These are phyloP conservation scores for Pseudomugil gertrudae DNA, from an alignment of 2,797 vertebrate species.

Conservation along the genomic window DNA sequence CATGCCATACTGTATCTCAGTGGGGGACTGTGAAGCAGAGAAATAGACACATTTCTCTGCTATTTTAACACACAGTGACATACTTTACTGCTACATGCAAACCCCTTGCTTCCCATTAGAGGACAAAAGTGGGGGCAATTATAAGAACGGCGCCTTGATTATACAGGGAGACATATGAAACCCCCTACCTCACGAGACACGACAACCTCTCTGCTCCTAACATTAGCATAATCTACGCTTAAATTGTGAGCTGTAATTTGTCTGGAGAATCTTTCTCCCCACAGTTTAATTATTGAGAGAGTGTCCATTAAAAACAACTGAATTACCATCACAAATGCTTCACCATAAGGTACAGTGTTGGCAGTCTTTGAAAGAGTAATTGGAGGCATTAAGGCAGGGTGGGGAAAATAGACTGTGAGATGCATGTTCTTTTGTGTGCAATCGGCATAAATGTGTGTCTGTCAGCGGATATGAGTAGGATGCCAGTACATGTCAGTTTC, in stretches of 20 bases:
- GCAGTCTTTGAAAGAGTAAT: conserved; percentile 78
- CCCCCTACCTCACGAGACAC: conserved; percentile 50
- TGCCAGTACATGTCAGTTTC: conserved; percentile 37
- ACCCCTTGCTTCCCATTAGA: conserved; percentile 54
- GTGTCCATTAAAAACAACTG: conserved; percentile 80
- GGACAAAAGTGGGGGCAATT: conserved; percentile 66
- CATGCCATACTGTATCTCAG: conserved; percentile 18
- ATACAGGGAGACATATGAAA: conserved; percentile 53
- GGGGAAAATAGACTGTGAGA: conserved; percentile 42
- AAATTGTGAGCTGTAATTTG: conserved; percentile 76
- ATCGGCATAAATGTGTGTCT: conserved; percentile 19
- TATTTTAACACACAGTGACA: conserved; percentile 53
- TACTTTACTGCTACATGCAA: conserved; percentile 31
- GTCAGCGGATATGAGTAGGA: conserved; percentile 24
- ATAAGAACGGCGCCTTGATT: conserved; percentile 58
- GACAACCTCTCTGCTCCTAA: conserved; percentile 57
- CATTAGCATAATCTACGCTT: conserved; percentile 79
- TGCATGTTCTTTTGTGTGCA: conserved; percentile 51
- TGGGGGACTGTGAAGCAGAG: conserved; percentile 6
- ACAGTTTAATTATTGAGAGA: conserved; percentile 76
- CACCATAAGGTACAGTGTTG: conserved; percentile 60
- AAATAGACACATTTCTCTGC: conserved; percentile 22
- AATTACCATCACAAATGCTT: conserved; percentile 81
- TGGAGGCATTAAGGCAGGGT: conserved; percentile 76
- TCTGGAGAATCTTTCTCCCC: conserved; percentile 69